Evolutionary conservation across 2,797 vertebrate species (phyloP).

Genomic region (Cottoperca gobio): DNA sequence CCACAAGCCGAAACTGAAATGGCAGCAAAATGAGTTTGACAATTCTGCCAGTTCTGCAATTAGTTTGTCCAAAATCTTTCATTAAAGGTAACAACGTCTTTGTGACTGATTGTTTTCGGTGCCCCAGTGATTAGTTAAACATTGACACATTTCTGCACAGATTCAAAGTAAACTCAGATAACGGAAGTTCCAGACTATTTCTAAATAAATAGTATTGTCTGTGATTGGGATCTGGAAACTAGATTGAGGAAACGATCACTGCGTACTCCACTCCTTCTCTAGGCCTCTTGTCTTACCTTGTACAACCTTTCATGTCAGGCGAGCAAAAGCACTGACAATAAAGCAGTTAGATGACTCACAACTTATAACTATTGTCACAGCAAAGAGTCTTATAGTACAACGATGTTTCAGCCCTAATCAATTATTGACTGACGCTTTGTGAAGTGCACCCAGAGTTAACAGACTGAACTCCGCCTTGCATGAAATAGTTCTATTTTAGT

Average conservation of each 20-base stretch:
- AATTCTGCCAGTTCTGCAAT: not conserved
- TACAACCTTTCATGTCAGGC: conserved; percentile 29
- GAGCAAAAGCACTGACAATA: conserved; percentile 33
- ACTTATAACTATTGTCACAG: conserved; percentile 45
- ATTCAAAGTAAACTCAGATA: not conserved
- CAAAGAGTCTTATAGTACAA: conserved; percentile 15
- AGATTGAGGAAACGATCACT: not conserved
- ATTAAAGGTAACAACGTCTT: conserved; percentile 9
- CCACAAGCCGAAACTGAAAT: not conserved
- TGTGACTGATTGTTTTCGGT: conserved; percentile 22
- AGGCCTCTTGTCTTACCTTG: conserved; percentile 18
- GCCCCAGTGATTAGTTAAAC: not conserved
- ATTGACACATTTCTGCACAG: not conserved
- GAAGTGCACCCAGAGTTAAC: conserved; percentile 66
- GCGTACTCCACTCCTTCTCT: not conserved
- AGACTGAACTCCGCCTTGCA: conserved; percentile 42
- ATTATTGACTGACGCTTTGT: conserved; percentile 70
- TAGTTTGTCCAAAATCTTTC: conserved; percentile 26
- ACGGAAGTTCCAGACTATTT: not conserved
- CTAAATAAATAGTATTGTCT: conserved; percentile 8
- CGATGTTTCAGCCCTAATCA: conserved; percentile 57
- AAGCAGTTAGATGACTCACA: conserved; percentile 24
- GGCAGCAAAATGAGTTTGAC: conserved; percentile 3
- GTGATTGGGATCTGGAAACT: conserved; percentile 5
- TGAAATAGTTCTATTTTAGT: conserved; percentile 51